Evolutionary conservation across 2,797 vertebrate species (phyloP), one percentile per base, ranked within the genome.

Genomic region (Enteromius thamalakanensis): DNA sequence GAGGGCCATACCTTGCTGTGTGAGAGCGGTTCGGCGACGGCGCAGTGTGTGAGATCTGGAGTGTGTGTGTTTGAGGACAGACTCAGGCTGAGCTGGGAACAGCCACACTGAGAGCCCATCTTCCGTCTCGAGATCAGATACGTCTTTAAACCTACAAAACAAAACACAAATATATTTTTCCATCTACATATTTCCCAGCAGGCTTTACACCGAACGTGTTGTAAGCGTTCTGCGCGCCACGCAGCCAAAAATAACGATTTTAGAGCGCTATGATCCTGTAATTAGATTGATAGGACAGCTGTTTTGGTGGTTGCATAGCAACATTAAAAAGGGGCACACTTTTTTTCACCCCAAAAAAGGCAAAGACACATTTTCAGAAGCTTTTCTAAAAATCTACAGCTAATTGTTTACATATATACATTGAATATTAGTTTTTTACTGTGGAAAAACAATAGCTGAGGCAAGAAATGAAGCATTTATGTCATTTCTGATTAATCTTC

Each of bases 61-160:
- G 92, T 90, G 88, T 91, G 89, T 81, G 89, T 82, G 89, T 93
- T 88, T 87, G 91, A 89, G 76, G 93, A 92, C 69, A 91, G 88
- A 65, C 85, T 90, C 55, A 96, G 91, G 70, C 94, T 89, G 2
- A 90, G 81, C 77, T 96, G 96, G 4, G 96, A 93, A 77, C 96
- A 97, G 93, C 93, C 94, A 86, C 95, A 97, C 32, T 93, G 95
- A 49, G 93, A 91, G 40, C 95, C 96, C 79, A 87, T 81, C 93
- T 95, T 96, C 94, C 93, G 95, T 71, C 97, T 97, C 1, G 98
- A 98, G 94, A 99, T 99, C 92, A 99, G 93, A 90, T 96, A 99
- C 23, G 97, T 99, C 93, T 96, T 97, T 90, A 98, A 90, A 80
- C 97, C 98, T 99, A 90, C 8, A 1, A 14, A 49, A 68, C 14